Conservation (phyloP, 2,797 vertebrate genomes). For the Lepus townsendii region DNA sequence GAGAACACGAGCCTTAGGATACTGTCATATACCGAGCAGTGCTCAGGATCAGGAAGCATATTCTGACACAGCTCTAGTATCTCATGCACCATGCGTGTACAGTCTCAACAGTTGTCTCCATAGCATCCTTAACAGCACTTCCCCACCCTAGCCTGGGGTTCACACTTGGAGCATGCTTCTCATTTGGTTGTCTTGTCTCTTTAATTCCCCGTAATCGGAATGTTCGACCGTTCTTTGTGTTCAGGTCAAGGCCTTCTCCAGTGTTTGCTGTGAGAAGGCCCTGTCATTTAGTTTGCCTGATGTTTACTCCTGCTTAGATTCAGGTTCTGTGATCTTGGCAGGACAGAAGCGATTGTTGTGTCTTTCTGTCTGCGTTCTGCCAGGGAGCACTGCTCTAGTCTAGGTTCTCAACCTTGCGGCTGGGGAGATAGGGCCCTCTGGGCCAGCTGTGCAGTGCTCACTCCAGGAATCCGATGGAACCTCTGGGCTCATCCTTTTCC, state of each 20-base stretch:
- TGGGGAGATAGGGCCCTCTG: background rate
- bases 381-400: background rate
- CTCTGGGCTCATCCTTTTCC: background rate
- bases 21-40: background rate
- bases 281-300: background rate
- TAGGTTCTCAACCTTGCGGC: background rate
- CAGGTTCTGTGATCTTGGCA: background rate
- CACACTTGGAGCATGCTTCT: background rate
- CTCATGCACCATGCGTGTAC: background rate
- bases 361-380: background rate
- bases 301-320: background rate
- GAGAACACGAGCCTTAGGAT: background rate
- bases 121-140: background rate
- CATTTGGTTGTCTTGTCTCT: background rate
- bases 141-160: background rate
- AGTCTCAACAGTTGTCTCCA: background rate
- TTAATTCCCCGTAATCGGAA: background rate
- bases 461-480: background rate
- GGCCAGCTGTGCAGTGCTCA: background rate
- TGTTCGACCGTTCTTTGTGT: background rate
- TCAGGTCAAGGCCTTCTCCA: background rate
- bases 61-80: background rate
- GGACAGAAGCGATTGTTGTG: too few species aligned
- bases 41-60: slow-evolving; percentile 20
- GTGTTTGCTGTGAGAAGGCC: background rate